These are phyloP conservation scores for Arge pagana DNA, from an alignment of 2,888 invertebrate genomes.

Conservation along the genomic window DNA sequence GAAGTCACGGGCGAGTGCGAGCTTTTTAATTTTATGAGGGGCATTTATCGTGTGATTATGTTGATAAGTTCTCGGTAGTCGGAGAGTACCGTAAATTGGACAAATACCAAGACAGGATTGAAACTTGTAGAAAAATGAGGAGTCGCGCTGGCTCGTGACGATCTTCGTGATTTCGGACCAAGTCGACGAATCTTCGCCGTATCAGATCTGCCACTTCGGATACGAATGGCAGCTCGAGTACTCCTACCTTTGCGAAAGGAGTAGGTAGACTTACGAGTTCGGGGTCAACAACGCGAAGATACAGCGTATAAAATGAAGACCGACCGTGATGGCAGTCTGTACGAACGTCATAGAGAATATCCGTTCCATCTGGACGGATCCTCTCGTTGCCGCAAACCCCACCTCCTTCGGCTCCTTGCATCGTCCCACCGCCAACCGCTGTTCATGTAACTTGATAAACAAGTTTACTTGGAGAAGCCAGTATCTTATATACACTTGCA, in stretches of 20 bases:
- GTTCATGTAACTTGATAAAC: conserved; percentile 41
- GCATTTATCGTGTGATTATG: conserved; percentile 41
- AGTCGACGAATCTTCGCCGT: no score
- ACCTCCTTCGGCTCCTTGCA: conserved; percentile 19
- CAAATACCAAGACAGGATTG: conserved; percentile 19
- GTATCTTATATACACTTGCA: conserved; percentile 38
- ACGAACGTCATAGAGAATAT: conserved; percentile 27
- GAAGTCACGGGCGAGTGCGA: conserved; percentile 14
- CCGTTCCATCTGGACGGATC: conserved; percentile 11
- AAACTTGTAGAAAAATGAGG: no score
- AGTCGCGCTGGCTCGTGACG: conserved; percentile 4
- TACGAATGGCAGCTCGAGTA: not conserved
- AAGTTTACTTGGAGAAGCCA: conserved; percentile 42
- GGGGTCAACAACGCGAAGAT: not conserved
- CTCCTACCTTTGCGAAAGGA: no score
- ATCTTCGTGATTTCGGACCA: conserved; percentile 2
- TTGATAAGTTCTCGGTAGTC: conserved; percentile 39
- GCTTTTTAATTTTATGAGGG: conserved; percentile 39
- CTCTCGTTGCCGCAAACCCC: conserved; percentile 18
- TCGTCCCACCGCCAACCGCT: conserved; percentile 33
- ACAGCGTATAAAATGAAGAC: not conserved
- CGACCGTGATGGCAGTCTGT: conserved; percentile 1
- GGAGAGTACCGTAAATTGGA: conserved; percentile 38
- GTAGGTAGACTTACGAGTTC: not conserved
- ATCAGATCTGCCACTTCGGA: not conserved